Base-by-base conservation (phyloP, 2,888 invertebrate species). In the Gari tellinella region DNA sequence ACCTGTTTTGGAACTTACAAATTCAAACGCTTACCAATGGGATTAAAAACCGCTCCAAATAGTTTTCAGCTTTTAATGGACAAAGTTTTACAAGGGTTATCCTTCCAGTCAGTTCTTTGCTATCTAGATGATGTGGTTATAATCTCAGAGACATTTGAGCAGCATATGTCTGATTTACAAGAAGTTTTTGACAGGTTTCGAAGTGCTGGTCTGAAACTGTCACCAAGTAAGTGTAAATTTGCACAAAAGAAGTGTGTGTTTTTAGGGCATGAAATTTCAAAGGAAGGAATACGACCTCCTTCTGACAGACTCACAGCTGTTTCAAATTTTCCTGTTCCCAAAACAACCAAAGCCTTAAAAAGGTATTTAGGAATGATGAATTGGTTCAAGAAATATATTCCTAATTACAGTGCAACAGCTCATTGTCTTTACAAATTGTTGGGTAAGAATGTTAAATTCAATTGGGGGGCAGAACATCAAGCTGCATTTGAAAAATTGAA, bases 11-110 rank as follows among this genome's bases (percentile, higher is more conserved):
- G 79, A 8, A 75, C 75, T 3, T 75, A 37, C 41, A 75, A 75
- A 64, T 75, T 75, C 25, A 38, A 66, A 25, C 37, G 74, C 2
- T 26, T 80, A 23, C 70, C 76, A 1, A 80, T 80, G 73, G 76
- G 70, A n/a, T n/a, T n/a, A n/a, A n/a, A n/a, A n/a, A n/a, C n/a
- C n/a, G n/a, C n/a, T n/a, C n/a, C n/a, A n/a, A n/a, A n/a, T n/a
- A n/a, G n/a, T n/a, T n/a, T n/a, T n/a, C n/a, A n/a, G n/a, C n/a
- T n/a, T n/a, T n/a, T n/a, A n/a, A n/a, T n/a, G n/a, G n/a, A n/a
- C n/a, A n/a, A n/a, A n/a, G n/a, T n/a, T n/a, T n/a, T n/a, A n/a
- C n/a, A n/a, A n/a, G n/a, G n/a, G n/a, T n/a, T n/a, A n/a, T n/a
- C n/a, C n/a, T n/a, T n/a, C n/a, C n/a, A n/a, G n/a, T n/a, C n/a